A percentile compares a stretch with the other conserved stretches of the same genome.
These are phyloP conservation scores for Unio delphinus DNA, from an alignment of 2,888 invertebrate genomes.

Conservation along the genomic window DNA sequence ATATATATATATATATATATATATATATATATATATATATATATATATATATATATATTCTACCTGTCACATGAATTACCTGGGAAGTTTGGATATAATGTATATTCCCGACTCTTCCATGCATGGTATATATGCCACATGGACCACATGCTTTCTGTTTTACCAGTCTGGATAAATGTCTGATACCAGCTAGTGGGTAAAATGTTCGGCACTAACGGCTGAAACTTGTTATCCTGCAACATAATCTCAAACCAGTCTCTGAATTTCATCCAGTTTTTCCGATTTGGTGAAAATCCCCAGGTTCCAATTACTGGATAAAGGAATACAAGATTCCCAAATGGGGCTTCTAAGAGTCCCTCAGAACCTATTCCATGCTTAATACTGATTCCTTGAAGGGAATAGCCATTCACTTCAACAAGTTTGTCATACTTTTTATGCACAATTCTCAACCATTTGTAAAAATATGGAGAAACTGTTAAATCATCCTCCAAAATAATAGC, in stretches of 20 bases:
- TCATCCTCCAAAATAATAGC: conserved; percentile 63
- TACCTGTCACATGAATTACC: conserved; percentile 12
- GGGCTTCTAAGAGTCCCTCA: conserved; percentile 22
- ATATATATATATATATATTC: not conserved
- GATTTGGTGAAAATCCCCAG: conserved; percentile 58
- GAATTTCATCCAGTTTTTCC: conserved; percentile 42
- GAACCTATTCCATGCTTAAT: conserved; percentile 35
- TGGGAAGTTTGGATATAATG: conserved; percentile 44
- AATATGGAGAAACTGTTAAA: conserved; percentile 49
- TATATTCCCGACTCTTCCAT: conserved; percentile 41
- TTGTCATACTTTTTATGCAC: conserved; percentile 49
- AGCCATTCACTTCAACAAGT: conserved; percentile 43
- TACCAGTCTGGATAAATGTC: conserved; percentile 25
- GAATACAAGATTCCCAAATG: conserved; percentile 33
- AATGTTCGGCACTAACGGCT: conserved; percentile 51
- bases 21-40: too few relatives aligned
- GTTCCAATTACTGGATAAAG: conserved; percentile 53
- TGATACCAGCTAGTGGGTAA: conserved; percentile 53
- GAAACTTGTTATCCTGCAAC: conserved; percentile 26
- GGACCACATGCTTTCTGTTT: conserved; percentile 55
- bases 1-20: too few relatives aligned
- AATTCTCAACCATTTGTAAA: conserved; percentile 54
- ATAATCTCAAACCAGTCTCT: conserved; percentile 40
- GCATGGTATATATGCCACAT: conserved; percentile 62
- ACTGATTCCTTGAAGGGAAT: conserved; percentile 43